phyloP scores from a whole-genome alignment of 2,888 invertebrate species.

The Buathra laborator region DNA sequence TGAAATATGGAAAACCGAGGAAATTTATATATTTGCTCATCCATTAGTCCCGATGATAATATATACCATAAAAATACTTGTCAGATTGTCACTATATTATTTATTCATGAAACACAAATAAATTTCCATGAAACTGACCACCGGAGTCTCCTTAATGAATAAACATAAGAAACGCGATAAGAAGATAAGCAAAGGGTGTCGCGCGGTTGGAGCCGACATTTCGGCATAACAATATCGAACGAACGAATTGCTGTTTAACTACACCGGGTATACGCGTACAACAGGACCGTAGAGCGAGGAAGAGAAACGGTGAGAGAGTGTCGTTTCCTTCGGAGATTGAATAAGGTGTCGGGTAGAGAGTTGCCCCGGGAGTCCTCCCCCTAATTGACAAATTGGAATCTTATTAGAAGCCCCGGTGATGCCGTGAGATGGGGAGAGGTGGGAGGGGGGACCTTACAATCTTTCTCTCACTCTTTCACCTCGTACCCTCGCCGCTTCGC shows the following conservation, averaged over 20 bases:
- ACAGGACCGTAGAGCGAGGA: constrained; percentile 51
- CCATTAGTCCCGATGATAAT: no score
- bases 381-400: constrained; percentile 91
- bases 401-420: constrained; percentile 87
- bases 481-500: constrained; percentile 51
- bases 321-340: constrained; percentile 66
- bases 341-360: constrained; percentile 74
- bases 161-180: constrained; percentile 44
- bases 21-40: no score
- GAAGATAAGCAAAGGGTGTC: constrained; percentile 32
- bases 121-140: not conserved
- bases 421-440: constrained; percentile 78
- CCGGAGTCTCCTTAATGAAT: constrained; percentile 26
- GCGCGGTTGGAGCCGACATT: not conserved
- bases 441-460: constrained; percentile 73
- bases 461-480: constrained; percentile 24
- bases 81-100: no score
- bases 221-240: constrained; percentile 54
- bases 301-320: constrained; percentile 63
- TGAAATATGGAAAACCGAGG: no score
- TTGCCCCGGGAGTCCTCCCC: constrained; percentile 83
- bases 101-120: not conserved
- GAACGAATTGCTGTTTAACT: constrained; percentile 68
- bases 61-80: no score
- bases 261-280: constrained; percentile 67